Base-by-base conservation (phyloP, 2,888 invertebrate genomes). In the Oxyteleia sp. region DNA sequence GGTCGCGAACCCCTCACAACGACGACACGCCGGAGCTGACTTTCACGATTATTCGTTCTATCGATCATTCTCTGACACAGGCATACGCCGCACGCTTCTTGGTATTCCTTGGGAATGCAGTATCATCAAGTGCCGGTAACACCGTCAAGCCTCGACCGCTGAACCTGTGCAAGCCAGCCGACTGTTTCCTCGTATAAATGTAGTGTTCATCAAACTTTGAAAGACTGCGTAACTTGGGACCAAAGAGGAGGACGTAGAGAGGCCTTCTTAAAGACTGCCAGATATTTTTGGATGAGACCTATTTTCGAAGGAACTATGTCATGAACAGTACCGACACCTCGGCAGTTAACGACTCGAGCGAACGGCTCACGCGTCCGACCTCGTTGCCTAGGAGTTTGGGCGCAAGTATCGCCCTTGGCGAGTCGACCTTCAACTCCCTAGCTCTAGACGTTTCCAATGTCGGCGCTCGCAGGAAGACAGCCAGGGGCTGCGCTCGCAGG, bases 371-470 rank as follows among this genome's bases (percentile, higher is more conserved):
- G n/a, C 75, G 66, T 10, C 18, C 61, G 41, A 15, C 64, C 23
- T 57, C 63, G 64, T 11, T 51, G 13, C 43, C 69, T n/a, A 82
- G 74, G 57, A 45, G 79, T 4, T 59, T 80, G 49, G 86, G 84
- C 8, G 51, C 80, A 10, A 85, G 88, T 38, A 85, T 86, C 61
- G 87, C 87, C 1, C 85, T 87, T 15, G 86, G 87, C 10, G 85
- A 87, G 2, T 88, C 90, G 13, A 87, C 89, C 3, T 93, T 93
- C 78, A 88, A 89, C 43, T 87, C 87, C 5, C 83, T 93, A 29
- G 93, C 91, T 0, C 84, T 93, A 45, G 90, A 93, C 26, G 93
- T 91, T 20, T 91, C 93, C 5, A 87, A 88, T 38, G 80, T 69
- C 61, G 74, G 64, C 15, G 35, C 83, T 26, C 11, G n/a, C 82